Evolutionary conservation across 1,140 invertebrate genomes (phyloP), one percentile per base, ranked within the genome.

Genomic region (Anadara kagoshimensis): DNA sequence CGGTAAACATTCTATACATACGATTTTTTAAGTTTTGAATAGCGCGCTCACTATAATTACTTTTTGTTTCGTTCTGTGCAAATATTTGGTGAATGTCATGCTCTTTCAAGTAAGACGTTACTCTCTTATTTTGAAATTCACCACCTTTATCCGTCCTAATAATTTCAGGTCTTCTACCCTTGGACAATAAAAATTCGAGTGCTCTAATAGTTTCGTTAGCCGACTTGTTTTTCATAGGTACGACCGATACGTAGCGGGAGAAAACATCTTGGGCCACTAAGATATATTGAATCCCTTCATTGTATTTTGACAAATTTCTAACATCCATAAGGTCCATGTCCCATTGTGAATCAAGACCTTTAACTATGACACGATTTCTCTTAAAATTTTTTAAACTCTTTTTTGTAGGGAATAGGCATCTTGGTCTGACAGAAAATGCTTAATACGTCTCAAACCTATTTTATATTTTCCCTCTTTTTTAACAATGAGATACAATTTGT

Each of bases 91-190:
- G 24, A 16, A 70, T 54, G 3, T 56, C 62, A 45, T 66, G 10
- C 11, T 47, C 44, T n/a, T 18, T 22, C 3, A 75, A 51, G 45
- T 16, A 75, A 5, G 16, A n/a, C 43, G 29, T 26, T 16, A 53
- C 49, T 11, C 54, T 29, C 22, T 75, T 64, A 26, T 65, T 66
- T 53, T 61, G 58, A 54, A 75, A 75, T 62, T 75, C 62, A 10
- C 36, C 47, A n/a, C 63, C 73, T 24, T 54, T 54, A 43, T 75
- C 73, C 36, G 63, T 65, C 43, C 73, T 53, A 7, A 75, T 45
- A n/a, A 53, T 59, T 14, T 36, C 29, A 20, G 47, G 62, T 36
- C 51, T 64, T n/a, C 62, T 51, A 12, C 20, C 29, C 3, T 14
- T 22, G 26, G 12, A 24, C 14, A 63, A 26, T 14, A 63, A 47